Evolutionary conservation across 2,888 invertebrate genomes (phyloP).

Genomic region (Plusia festucae): DNA sequence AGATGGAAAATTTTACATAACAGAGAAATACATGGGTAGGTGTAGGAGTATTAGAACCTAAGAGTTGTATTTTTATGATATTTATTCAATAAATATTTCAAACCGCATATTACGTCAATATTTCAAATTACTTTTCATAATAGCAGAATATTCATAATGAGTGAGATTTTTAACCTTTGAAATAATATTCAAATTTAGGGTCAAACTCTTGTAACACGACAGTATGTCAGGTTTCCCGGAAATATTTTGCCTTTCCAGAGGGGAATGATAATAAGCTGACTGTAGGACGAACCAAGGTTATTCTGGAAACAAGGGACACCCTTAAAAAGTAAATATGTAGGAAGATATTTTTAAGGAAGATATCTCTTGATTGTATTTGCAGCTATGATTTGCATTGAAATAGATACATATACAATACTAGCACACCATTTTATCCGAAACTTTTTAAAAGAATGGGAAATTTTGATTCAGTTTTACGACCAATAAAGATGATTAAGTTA

Average conservation of each 20-base stretch:
- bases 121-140: too few species aligned
- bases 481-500: neutral
- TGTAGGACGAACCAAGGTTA: constrained; percentile 9
- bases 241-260: neutral
- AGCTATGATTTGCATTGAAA: too few species aligned
- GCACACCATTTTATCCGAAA: neutral
- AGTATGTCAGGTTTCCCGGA: neutral
- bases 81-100: too few species aligned
- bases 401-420: too few species aligned
- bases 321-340: neutral
- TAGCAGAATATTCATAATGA: too few species aligned
- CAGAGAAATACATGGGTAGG: too few species aligned
- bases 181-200: constrained; percentile 5
- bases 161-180: neutral
- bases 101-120: too few species aligned
- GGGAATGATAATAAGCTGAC: constrained; percentile 36
- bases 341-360: constrained; percentile 3
- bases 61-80: too few species aligned
- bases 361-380: neutral
- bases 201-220: neutral
- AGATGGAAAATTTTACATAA: neutral
- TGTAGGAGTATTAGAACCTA: too few species aligned
- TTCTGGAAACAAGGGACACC: constrained; percentile 9
- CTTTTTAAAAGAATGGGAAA: neutral
- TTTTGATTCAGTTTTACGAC: neutral